Evolutionary conservation across 23 tunicate species (phyloP).

Genomic region (Phallusia fumigata): DNA sequence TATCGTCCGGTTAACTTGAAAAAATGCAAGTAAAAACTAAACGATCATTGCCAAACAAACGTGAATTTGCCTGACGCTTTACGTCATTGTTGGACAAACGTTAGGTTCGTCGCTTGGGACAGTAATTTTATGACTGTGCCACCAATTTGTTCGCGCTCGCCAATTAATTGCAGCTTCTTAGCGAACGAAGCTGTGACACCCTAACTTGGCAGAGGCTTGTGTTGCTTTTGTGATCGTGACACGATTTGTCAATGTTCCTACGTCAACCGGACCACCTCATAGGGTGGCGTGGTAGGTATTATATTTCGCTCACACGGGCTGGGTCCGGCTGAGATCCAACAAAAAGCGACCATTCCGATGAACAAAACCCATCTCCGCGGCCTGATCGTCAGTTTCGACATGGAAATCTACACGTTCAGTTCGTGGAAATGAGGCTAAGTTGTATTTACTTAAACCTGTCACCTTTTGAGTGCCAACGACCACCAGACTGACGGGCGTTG

Average conservation of each 20-base stretch:
- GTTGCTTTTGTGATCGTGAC: conserved; percentile 3
- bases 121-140: not conserved
- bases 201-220: not conserved
- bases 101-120: not conserved
- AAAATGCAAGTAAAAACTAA: not conserved
- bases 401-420: not conserved
- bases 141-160: not conserved
- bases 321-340: not conserved
- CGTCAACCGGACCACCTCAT: not conserved
- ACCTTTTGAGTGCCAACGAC: not conserved
- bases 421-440: not conserved
- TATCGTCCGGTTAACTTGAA: not conserved
- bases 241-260: not conserved
- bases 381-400: not conserved
- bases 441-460: conserved; percentile 2
- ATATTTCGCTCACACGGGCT: not conserved
- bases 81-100: not conserved
- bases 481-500: not conserved
- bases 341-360: not conserved
- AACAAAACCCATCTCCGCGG: not conserved
- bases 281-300: not conserved
- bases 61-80: not conserved
- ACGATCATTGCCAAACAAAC: not conserved
- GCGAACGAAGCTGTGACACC: not conserved
- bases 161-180: not conserved